phyloP scores from a whole-genome alignment of 1,140 invertebrate species.

The Hyles euphorbiae region DNA sequence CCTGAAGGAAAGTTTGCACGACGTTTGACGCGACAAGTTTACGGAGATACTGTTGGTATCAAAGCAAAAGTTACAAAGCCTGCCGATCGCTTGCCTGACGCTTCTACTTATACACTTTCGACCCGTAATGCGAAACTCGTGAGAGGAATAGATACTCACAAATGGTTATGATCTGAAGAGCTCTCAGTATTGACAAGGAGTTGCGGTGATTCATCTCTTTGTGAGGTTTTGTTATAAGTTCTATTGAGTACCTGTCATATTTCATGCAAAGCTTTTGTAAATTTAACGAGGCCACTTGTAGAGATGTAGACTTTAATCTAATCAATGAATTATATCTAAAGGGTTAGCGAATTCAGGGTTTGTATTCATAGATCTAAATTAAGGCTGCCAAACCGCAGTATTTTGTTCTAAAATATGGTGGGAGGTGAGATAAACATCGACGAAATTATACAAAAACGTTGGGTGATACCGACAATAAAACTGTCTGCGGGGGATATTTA shows the following conservation, averaged over 20 bases:
- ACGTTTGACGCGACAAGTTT: constrained; percentile 25
- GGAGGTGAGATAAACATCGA: too few relatives aligned
- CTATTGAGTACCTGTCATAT: neutral
- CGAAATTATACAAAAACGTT: too few relatives aligned
- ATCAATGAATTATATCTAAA: neutral
- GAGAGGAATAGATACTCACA: constrained; percentile 28
- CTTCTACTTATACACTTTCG: constrained; percentile 26
- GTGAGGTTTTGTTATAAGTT: neutral
- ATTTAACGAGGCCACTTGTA: neutral
- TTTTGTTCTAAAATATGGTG: neutral
- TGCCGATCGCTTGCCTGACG: constrained; percentile 22
- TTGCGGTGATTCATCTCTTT: constrained; percentile 4
- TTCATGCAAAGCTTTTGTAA: neutral
- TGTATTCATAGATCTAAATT: neutral
- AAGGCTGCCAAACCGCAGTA: neutral
- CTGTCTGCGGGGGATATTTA: too few relatives aligned
- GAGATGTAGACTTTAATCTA: neutral
- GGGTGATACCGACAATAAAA: too few relatives aligned
- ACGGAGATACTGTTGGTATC: constrained; percentile 24
- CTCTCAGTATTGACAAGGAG: neutral
- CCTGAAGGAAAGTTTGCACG: constrained; percentile 21
- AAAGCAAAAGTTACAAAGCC: constrained; percentile 28
- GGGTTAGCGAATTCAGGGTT: neutral
- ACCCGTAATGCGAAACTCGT: constrained; percentile 34
- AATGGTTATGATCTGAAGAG: constrained; percentile 14